Evolutionary conservation across 2,888 invertebrate genomes (phyloP).

Genomic region (Nomada fucata): DNA sequence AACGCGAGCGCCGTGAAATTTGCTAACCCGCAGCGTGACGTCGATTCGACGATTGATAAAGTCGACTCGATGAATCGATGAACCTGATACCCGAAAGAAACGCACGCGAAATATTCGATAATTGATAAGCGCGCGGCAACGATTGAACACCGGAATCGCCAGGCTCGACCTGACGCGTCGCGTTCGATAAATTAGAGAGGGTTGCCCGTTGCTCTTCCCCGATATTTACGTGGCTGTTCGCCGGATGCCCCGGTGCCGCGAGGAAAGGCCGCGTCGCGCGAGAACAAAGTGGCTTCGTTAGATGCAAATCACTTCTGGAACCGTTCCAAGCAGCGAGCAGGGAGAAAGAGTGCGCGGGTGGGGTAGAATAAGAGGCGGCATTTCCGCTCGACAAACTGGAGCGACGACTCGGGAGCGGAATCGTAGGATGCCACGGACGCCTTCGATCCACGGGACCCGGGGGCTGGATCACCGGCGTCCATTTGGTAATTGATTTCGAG

Average conservation of each 20-base stretch:
- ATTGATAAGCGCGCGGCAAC: too few relatives aligned
- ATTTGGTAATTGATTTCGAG: constrained; percentile 35
- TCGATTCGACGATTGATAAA: too few relatives aligned
- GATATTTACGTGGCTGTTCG: constrained; percentile 11
- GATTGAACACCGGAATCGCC: too few relatives aligned
- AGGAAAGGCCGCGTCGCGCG: constrained; percentile 47
- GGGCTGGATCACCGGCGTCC: constrained; percentile 15
- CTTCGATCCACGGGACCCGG: constrained; percentile 27
- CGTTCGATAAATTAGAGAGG: not conserved
- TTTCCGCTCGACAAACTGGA: constrained; percentile 67
- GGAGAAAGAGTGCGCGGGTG: not conserved
- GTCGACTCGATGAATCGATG: too few relatives aligned
- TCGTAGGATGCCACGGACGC: constrained; percentile 33
- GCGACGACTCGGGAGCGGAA: constrained; percentile 39
- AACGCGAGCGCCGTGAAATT: too few relatives aligned
- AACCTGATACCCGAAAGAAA: too few relatives aligned
- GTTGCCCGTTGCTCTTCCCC: not conserved
- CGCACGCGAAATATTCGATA: too few relatives aligned
- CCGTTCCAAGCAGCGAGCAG: constrained; percentile 58
- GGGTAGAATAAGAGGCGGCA: constrained; percentile 60
- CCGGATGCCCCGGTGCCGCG: constrained; percentile 33
- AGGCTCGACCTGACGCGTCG: not conserved
- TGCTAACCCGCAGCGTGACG: too few relatives aligned
- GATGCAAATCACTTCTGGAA: constrained; percentile 72
- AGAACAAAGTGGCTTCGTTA: constrained; percentile 72